Percentiles rank a stretch among this genome's conserved stretches.
phyloP scores from a whole-genome alignment of 92 coral and sea anemone genomes.

The Parazoanthus darwini region DNA sequence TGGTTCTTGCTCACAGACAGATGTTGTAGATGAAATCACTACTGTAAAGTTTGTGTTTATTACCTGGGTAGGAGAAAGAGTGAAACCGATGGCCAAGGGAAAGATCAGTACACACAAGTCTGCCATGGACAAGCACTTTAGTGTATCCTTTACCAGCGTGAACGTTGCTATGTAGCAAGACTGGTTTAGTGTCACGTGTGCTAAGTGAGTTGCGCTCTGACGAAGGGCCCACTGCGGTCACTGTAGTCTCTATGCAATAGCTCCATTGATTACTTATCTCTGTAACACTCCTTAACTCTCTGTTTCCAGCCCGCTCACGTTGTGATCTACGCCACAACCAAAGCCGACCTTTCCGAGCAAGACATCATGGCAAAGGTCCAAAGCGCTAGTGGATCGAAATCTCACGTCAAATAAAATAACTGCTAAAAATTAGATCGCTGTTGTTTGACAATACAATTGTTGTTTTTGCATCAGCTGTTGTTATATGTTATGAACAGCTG shows the following conservation, averaged over 20 bases:
- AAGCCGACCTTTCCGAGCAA: slow-evolving; percentile 63
- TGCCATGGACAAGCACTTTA: slow-evolving; percentile 75
- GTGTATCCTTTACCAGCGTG: slow-evolving; percentile 79
- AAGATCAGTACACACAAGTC: slow-evolving; percentile 94
- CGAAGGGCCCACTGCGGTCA: too few relatives aligned
- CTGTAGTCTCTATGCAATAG: too few relatives aligned
- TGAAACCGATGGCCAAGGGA: slow-evolving; percentile 90
- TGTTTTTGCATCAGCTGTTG: too few relatives aligned
- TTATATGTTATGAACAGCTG: too few relatives aligned
- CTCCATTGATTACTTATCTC: background rate
- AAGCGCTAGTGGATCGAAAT: slow-evolving; percentile 95
- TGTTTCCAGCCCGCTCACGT: slow-evolving; percentile 84
- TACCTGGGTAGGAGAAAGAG: slow-evolving; percentile 92
- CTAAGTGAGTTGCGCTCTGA: background rate
- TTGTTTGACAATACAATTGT: too few relatives aligned
- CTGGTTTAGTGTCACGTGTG: background rate
- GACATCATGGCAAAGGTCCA: slow-evolving; percentile 86
- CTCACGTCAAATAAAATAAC: slow-evolving; percentile 65
- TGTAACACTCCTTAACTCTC: slow-evolving; percentile 61
- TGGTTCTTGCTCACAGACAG: slow-evolving; percentile 59
- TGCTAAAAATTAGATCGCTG: background rate
- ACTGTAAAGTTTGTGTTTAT: slow-evolving; percentile 94
- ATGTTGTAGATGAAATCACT: slow-evolving; percentile 80
- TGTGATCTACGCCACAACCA: slow-evolving; percentile 64
- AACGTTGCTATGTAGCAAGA: background rate